A percentile compares a stretch with the other conserved stretches of the same genome.
Evolutionary conservation across 2,888 invertebrate genomes (phyloP).

Genomic region (Temnothorax rugatulus): DNA sequence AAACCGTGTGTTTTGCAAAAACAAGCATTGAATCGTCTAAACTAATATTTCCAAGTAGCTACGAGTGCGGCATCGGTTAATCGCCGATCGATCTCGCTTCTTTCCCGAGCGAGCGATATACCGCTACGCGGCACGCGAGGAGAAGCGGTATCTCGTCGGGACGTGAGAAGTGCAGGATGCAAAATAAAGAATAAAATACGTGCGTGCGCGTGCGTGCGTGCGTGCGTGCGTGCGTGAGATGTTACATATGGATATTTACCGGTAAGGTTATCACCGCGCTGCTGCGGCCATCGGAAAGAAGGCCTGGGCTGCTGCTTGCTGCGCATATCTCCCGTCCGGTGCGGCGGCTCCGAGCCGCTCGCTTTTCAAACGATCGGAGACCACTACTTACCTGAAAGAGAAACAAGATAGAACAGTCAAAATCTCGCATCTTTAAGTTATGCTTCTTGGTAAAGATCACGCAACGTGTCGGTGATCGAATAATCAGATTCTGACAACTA

Average conservation of each 20-base stretch:
- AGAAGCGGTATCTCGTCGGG: constrained; percentile 35
- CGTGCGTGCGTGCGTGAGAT: constrained; percentile 59
- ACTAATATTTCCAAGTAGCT: constrained; percentile 23
- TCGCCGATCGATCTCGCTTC: constrained; percentile 42
- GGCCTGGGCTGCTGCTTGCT: constrained; percentile 91
- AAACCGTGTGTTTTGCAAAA: background rate
- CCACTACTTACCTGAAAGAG: constrained; percentile 86
- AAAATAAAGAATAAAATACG: constrained; percentile 52
- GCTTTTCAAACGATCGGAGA: constrained; percentile 84
- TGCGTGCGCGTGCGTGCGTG: constrained; percentile 35
- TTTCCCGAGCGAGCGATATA: constrained; percentile 9
- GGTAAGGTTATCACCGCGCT: constrained; percentile 89
- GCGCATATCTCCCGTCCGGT: constrained; percentile 88
- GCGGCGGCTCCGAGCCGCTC: constrained; percentile 84
- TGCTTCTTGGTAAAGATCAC: background rate
- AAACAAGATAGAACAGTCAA: constrained; percentile 68
- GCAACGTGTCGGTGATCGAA: background rate
- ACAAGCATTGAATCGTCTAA: constrained; percentile 1
- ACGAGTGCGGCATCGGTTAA: constrained; percentile 19
- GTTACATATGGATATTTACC: constrained; percentile 83
- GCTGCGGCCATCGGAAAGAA: constrained; percentile 90
- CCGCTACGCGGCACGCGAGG: constrained; percentile 36
- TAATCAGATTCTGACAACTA: background rate
- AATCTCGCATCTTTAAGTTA: background rate
- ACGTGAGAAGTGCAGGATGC: constrained; percentile 48